phyloP scores from a whole-genome alignment of 2,888 invertebrate genomes.

The Stramonita haemastoma region DNA sequence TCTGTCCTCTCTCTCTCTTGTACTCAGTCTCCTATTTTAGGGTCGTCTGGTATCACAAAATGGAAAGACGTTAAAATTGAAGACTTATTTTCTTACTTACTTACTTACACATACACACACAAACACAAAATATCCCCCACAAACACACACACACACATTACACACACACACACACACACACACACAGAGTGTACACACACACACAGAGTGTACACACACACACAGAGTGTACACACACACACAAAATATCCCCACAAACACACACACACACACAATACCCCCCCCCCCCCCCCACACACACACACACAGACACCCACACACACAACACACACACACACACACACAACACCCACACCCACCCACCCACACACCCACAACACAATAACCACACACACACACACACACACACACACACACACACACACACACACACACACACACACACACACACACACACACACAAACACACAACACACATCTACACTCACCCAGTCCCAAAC shows the following conservation, averaged over 20 bases:
- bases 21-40: no score
- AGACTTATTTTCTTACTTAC: no score
- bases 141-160: no score
- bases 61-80: no score
- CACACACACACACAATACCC: neutral
- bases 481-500: constrained; percentile 53
- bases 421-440: neutral
- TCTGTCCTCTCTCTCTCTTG: no score
- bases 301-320: neutral
- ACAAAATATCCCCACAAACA: neutral
- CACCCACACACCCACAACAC: neutral
- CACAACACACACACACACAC: no score
- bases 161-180: neutral
- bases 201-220: neutral
- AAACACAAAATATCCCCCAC: no score
- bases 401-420: neutral
- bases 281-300: no score
- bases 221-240: neutral
- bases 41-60: no score
- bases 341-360: no score
- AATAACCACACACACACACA: neutral
- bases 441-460: neutral
- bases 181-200: neutral
- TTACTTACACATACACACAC: no score
- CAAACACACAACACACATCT: neutral